Evolutionary conservation across 2,888 invertebrate species (phyloP), one percentile per base, ranked within the genome.

Genomic region (Agapostemon virescens): DNA sequence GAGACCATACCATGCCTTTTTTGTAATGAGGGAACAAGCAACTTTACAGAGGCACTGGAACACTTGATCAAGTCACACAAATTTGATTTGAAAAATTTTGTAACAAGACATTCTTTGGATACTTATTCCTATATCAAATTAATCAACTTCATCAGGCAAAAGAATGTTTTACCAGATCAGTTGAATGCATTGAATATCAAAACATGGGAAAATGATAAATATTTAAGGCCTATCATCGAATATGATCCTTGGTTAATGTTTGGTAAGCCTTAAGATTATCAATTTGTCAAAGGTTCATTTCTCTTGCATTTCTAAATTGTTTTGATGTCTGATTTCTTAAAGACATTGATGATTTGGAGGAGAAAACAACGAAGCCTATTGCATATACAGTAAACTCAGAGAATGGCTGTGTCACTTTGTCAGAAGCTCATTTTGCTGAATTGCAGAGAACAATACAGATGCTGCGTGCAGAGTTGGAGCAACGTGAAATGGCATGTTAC

Each of bases 191-290:
- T 94, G 23, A 92, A 93, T 66, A 92, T 93, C 80, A 93, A 94
- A 1, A 91, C 95, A 7, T 98, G 97, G 97, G 94, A 95, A 17
- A 95, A 95, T 87, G 97, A 97, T 74, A 95, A 95, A 85, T 98
- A 96, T 91, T 93, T 98, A 77, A 96, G 95, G 90, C 97, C 98
- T 0, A 94, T 95, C 6, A 76, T 93, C 70, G 95, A 95, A 81
- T 95, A 96, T 90, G 98, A 98, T 91, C 95, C 96, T 15, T 96
- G 97, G 96, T 92, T 98, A 61, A 97, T 96, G 95, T 96, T 95
- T 91, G 98, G 97, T 95, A 95, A 86, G 90, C 11, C 20, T 61
- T 20, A 2, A 33, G 11, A 33, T 30, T 20, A 61, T 11, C 23
- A 61, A 11, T 63, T n/a, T 13, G 2, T 33, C 4, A 15, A 40